Evolutionary conservation across 2,797 vertebrate genomes (phyloP), one percentile per base, ranked within the genome.

Genomic region (Telmatherina bonti): DNA sequence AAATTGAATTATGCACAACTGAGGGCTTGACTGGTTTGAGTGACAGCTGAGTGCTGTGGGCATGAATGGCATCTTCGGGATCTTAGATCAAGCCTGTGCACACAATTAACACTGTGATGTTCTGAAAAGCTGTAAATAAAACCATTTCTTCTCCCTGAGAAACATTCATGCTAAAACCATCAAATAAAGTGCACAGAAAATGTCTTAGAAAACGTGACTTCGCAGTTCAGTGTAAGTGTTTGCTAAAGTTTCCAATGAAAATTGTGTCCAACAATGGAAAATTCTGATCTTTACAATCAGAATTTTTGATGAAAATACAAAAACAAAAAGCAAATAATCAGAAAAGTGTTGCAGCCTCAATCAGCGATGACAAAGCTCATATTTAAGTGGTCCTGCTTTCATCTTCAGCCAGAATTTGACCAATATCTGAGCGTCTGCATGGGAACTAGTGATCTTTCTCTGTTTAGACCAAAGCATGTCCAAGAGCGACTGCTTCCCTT

Each of bases 361-460:
- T 29, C 27, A 56, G 58, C 31, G 27, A 18, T 43, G 18, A 55
- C 36, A 52, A 30, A 66, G 60, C 55, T 66, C 45, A 16, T 51
- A 13, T 36, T 64, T 20, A 89, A 83, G 62, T 67, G 80, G 79
- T 88, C 69, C 43, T 2, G 65, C 84, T 87, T 72, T 67, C 69
- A 71, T 78, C 64, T 74, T 76, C 60, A 76, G 49, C 72, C 62
- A 49, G 57, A 53, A 54, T 82, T 80, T 74, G 62, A 76, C 71
- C 75, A 72, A 10, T 57, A 56, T 63, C 65, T 38, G 63, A 56
- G 35, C 27, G 71, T 26, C 61, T 74, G 24, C 43, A 57, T 41
- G 57, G 53, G 71, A 77, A 18, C 53, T 59, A 35, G 67, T 51
- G 71, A 74, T 26, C 52, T 68, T 15, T 59, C 55, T 69, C 45